These are phyloP conservation scores for Sympetrum striolatum DNA, from an alignment of 2,888 invertebrate genomes.

Conservation along the genomic window DNA sequence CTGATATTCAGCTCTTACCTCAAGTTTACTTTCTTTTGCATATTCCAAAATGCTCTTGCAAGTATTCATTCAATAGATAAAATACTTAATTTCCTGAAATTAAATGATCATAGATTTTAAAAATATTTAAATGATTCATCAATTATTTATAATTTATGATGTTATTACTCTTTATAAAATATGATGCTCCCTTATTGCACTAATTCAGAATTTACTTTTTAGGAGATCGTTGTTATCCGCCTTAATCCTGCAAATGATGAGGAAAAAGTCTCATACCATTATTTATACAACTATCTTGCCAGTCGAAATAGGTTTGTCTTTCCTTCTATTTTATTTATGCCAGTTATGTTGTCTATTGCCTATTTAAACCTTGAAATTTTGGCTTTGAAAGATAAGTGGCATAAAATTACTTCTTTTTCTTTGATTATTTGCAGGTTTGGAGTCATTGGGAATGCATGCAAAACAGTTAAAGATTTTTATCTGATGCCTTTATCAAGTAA, in stretches of 20 bases:
- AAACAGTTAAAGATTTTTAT: conserved; percentile 91
- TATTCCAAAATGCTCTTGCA: too few relatives aligned
- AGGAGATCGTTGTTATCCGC: conserved; percentile 82
- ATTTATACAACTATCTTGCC: conserved; percentile 87
- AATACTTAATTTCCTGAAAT: too few relatives aligned
- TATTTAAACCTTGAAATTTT: background rate
- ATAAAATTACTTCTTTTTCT: background rate
- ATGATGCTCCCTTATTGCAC: too few relatives aligned
- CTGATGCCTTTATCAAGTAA: conserved; percentile 83
- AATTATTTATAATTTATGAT: too few relatives aligned
- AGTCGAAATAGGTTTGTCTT: conserved; percentile 73
- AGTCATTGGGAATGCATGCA: conserved; percentile 77
- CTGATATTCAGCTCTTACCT: too few relatives aligned
- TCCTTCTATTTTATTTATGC: background rate
- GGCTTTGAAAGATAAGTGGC: background rate
- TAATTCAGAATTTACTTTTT: conserved; percentile 40
- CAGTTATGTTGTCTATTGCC: background rate
- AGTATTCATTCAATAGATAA: too few relatives aligned
- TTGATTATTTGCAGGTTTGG: conserved; percentile 59
- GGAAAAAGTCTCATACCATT: conserved; percentile 83
- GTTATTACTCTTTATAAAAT: too few relatives aligned
- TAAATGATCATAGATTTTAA: too few relatives aligned
- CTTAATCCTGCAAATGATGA: conserved; percentile 82
- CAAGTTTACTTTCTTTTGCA: too few relatives aligned
- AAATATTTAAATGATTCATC: too few relatives aligned